Base-by-base conservation (phyloP, 1,140 invertebrate species). In the Heliconius congener region DNA sequence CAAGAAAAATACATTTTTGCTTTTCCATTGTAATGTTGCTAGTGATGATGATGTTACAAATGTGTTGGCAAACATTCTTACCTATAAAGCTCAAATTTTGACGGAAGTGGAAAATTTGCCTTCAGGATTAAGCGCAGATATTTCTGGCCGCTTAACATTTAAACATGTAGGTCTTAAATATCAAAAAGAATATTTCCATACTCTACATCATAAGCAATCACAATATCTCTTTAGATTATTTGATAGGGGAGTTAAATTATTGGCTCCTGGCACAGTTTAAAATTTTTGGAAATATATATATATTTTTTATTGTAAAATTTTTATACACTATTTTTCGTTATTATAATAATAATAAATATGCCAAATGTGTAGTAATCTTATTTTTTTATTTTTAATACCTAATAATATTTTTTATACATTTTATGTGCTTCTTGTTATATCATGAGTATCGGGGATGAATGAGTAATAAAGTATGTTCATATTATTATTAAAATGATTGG, bases 231-330 rank as follows among this genome's bases (percentile, higher is more conserved):
- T 96, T 82, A 97, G 97, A 93, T 94, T 97, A 75, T 96, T 95
- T 85, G 96, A 97, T 92, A 95, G 96, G 87, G 96, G 97, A 86
- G 95, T 97, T 11, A 96, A 96, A 87, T 94, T 97, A 70, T 96
- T 96, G 88, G 95, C 96, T 76, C 96, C 96, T 39, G 96, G 97
- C 52, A 95, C 88, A 66, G 87, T 92, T 39, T 92, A 85, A 88
- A 60, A 74, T 81, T 73, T 18, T 37, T 19, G 16, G 70, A 34
- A 16, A 46, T 13, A 46, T 16, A 46, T 16, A 46, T 27, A 71
- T 34, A 71, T 71, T 71, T 11, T 16, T 71, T 34, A 34, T 46
- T 8, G 18, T 37, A 8, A 71, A 57, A 8, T 8, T n/a, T 57
- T 57, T 57, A 27, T 27, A 66, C 13, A 66, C 1, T 9, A 3